phyloP scores from a whole-genome alignment of 2,113 vertebrate species.

The Microcebus lehilahytsara region DNA sequence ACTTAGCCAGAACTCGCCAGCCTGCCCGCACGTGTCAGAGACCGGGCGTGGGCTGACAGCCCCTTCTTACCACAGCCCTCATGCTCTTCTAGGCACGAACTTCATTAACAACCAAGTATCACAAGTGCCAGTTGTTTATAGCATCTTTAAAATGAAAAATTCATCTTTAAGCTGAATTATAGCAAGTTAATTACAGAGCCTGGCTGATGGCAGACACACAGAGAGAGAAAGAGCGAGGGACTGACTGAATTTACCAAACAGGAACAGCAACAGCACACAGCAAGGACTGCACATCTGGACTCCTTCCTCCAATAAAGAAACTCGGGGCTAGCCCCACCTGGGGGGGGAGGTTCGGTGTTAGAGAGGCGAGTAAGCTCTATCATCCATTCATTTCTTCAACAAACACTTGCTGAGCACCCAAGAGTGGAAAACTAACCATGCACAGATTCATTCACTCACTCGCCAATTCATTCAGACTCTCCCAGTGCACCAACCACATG shows the following conservation, averaged over 20 bases:
- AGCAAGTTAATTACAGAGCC: conserved; percentile 76
- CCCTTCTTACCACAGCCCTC: neutral
- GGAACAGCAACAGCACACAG: neutral
- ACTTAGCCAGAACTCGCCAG: neutral
- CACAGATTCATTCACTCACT: neutral
- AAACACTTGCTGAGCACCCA: neutral
- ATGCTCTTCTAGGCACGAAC: neutral
- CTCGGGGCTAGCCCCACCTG: neutral
- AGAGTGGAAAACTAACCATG: neutral
- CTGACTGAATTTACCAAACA: neutral
- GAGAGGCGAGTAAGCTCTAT: neutral
- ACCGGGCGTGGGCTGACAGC: neutral
- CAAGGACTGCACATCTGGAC: neutral
- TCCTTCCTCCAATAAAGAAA: neutral
- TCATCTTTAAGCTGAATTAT: conserved; percentile 75
- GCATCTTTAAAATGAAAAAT: conserved; percentile 76
- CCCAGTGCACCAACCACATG: neutral
- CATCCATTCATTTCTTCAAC: neutral
- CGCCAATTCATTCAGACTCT: neutral
- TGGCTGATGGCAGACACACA: conserved; percentile 67
- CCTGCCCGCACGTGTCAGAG: rapidly evolving
- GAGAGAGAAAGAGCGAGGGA: conserved; percentile 1
- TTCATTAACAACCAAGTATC: conserved; percentile 62
- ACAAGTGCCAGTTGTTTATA: conserved; percentile 65
- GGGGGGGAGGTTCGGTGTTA: neutral